Conservation (phyloP, 1,140 invertebrate species). For the Druon quercuslanigerum region DNA sequence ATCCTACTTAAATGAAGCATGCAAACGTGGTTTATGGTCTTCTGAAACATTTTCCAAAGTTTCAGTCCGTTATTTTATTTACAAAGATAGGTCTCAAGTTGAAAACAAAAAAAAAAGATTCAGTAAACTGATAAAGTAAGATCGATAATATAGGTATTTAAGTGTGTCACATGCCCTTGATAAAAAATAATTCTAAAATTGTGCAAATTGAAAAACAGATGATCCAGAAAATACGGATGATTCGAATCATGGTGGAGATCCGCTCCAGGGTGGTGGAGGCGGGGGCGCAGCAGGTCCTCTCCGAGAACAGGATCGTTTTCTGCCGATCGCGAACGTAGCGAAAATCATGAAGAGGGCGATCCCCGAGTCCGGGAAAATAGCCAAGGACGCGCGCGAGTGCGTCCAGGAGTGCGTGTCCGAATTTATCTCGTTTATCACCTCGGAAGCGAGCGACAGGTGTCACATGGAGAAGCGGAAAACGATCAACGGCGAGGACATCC, state of each 20-base stretch:
- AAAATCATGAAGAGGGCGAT: constrained; percentile 99
- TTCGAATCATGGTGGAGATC: constrained; percentile 79
- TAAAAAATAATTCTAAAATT: background rate
- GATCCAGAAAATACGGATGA: constrained; percentile 84
- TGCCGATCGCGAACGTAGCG: constrained; percentile 98
- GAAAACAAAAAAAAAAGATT: too few species aligned
- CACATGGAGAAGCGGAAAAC: constrained; percentile 99
- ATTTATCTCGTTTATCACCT: constrained; percentile 99
- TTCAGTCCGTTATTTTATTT: too few species aligned
- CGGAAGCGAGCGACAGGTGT: constrained; percentile 97
- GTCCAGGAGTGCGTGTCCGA: constrained; percentile 99
- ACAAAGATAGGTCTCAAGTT: too few species aligned
- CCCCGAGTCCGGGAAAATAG: constrained; percentile 97
- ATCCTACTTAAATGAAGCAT: too few species aligned
- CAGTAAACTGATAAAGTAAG: too few species aligned
- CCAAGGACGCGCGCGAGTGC: constrained; percentile 99
- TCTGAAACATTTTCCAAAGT: too few species aligned
- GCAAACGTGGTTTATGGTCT: too few species aligned
- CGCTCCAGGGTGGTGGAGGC: constrained; percentile 75
- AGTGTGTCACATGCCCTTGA: too few species aligned
- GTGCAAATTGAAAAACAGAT: constrained; percentile 50
- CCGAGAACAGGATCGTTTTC: constrained; percentile 94
- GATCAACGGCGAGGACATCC: constrained; percentile 98
- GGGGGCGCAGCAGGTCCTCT: constrained; percentile 77
- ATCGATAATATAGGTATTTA: too few species aligned